Evolutionary conservation across 2,797 vertebrate species (phyloP).

Genomic region (Myripristis murdjan): DNA sequence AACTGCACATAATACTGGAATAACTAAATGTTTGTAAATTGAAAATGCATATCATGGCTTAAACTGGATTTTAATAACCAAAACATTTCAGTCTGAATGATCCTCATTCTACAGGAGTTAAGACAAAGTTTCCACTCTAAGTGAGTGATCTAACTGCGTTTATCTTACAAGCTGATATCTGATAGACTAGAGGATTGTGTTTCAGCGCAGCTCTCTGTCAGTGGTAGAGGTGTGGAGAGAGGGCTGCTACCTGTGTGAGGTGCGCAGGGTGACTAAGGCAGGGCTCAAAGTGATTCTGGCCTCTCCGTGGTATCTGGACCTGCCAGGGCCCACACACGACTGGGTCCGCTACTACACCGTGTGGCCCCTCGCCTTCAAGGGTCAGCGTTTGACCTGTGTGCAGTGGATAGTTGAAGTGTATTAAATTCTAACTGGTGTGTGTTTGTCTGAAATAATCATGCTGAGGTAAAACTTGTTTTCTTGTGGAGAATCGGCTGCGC

Average conservation of each 20-base stretch:
- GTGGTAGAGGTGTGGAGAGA: slow-evolving; percentile 94
- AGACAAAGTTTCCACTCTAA: neutral
- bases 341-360: slow-evolving; percentile 91
- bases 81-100: neutral
- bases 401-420: slow-evolving; percentile 48
- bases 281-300: slow-evolving; percentile 91
- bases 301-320: slow-evolving; percentile 95
- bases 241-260: slow-evolving; percentile 85
- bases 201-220: slow-evolving; percentile 87
- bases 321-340: slow-evolving; percentile 90
- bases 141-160: neutral
- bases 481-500: neutral
- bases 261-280: slow-evolving; percentile 86
- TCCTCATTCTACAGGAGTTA: neutral
- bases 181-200: slow-evolving; percentile 59
- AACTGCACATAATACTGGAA: neutral
- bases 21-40: neutral
- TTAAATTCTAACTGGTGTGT: slow-evolving; percentile 42
- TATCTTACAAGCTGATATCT: slow-evolving; percentile 22
- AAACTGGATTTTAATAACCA: neutral
- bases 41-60: neutral
- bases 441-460: slow-evolving; percentile 1
- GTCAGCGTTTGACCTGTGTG: slow-evolving; percentile 79
- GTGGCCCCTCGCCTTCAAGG: slow-evolving; percentile 90
- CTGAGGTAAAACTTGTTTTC: neutral